These are phyloP conservation scores for Phyllotreta cruciferae DNA, from an alignment of 2,888 invertebrate genomes.

Conservation along the genomic window DNA sequence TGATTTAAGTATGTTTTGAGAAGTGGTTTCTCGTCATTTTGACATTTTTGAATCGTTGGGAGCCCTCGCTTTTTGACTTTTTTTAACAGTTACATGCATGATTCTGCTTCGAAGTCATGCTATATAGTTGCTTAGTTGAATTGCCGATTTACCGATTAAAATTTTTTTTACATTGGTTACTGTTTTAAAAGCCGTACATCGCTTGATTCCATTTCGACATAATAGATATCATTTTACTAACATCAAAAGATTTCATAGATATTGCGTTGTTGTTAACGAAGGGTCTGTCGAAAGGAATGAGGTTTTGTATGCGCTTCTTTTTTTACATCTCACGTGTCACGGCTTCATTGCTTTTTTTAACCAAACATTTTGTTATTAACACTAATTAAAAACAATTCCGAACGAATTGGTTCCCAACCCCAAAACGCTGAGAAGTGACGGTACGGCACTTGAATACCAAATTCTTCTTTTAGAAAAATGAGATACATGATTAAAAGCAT, in stretches of 20 bases:
- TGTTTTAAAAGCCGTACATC: constrained; percentile 27
- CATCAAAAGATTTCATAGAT: background rate
- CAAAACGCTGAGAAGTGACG: constrained; percentile 47
- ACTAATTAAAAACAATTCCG: constrained; percentile 50
- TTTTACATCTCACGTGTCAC: constrained; percentile 41
- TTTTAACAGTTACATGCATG: constrained; percentile 53
- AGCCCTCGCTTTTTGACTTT: constrained; percentile 53
- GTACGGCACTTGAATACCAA: constrained; percentile 60
- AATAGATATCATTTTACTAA: background rate
- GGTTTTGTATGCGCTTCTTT: constrained; percentile 31
- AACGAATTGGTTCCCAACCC: constrained; percentile 54
- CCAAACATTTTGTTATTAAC: constrained; percentile 57
- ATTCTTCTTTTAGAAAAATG: constrained; percentile 45
- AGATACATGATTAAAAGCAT: constrained; percentile 35
- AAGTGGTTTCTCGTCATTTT: constrained; percentile 40
- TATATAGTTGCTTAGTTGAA: constrained; percentile 46
- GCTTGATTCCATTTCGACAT: constrained; percentile 24
- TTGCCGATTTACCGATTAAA: constrained; percentile 37
- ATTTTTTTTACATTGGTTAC: constrained; percentile 36
- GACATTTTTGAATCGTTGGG: constrained; percentile 51
- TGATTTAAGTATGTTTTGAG: background rate
- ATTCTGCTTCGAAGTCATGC: constrained; percentile 56
- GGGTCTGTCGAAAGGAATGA: constrained; percentile 16
- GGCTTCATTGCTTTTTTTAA: constrained; percentile 57
- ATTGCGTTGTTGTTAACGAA: background rate